Evolutionary conservation across 2,888 invertebrate genomes (phyloP).

Genomic region (Nemotelus nigrinus): DNA sequence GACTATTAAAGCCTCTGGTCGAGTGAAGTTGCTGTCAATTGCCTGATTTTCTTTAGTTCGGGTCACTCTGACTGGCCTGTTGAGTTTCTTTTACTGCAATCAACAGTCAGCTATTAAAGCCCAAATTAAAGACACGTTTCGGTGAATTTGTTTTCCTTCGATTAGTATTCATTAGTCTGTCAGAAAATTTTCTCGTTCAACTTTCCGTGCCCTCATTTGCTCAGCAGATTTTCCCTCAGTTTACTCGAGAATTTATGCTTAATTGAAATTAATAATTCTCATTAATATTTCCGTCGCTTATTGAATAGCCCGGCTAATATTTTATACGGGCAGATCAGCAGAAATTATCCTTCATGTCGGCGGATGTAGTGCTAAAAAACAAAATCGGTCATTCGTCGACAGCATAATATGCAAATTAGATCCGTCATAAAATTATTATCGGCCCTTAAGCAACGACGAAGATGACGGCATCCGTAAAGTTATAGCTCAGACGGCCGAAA

Average conservation of each 20-base stretch:
- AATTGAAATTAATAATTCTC: slow-evolving; percentile 33
- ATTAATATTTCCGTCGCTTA: slow-evolving; percentile 33
- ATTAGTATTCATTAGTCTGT: no score
- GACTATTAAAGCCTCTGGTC: not conserved
- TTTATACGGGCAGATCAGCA: not conserved
- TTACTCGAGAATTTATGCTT: no score
- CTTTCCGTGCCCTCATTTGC: no score
- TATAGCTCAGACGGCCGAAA: slow-evolving; percentile 21
- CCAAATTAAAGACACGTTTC: no score
- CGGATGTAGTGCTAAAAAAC: not conserved
- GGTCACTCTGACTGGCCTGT: not conserved
- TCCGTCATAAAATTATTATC: slow-evolving; percentile 41
- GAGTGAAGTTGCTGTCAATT: not conserved
- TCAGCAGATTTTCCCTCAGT: no score
- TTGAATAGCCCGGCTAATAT: slow-evolving; percentile 28
- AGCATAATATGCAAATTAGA: slow-evolving; percentile 41
- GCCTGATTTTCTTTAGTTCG: not conserved
- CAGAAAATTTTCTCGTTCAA: no score
- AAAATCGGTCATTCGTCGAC: slow-evolving; percentile 26
- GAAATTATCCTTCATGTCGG: slow-evolving; percentile 8
- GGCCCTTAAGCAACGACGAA: slow-evolving; percentile 25
- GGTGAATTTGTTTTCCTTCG: no score
- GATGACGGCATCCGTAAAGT: slow-evolving; percentile 20
- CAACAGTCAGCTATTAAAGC: no score
- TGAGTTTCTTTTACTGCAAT: not conserved